Percentiles rank a stretch among this genome's conserved stretches.
Evolutionary conservation across 2,797 vertebrate species (phyloP).

Genomic region (Scyliorhinus canicula): DNA sequence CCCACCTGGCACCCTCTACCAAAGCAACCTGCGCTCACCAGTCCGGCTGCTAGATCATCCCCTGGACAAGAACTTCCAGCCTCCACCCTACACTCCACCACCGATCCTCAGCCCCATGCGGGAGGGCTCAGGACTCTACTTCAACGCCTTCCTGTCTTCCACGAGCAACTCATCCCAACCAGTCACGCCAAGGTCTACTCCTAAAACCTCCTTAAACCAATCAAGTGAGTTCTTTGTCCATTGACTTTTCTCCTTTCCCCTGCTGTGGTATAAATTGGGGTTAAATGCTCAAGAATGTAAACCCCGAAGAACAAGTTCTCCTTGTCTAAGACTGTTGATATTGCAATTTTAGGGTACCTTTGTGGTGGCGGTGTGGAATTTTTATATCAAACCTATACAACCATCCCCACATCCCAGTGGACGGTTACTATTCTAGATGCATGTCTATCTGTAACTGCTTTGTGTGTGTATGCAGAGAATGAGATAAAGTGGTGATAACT

Average conservation of each 20-base stretch:
- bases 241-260: neutral
- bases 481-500: neutral
- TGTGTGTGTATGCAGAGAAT: neutral
- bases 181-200: slow-evolving; percentile 83
- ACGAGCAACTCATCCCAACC: slow-evolving; percentile 70
- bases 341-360: neutral
- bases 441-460: neutral
- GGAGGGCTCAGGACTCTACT: slow-evolving; percentile 93
- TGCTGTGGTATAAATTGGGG: neutral
- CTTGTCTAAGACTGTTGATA: too few species aligned
- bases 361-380: neutral
- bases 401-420: neutral
- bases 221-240: slow-evolving; percentile 72
- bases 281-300: neutral
- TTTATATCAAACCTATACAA: neutral
- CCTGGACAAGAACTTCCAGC: slow-evolving; percentile 65
- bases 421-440: neutral
- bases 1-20: slow-evolving; percentile 86
- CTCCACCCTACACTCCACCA: slow-evolving; percentile 92
- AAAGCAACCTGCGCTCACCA: slow-evolving; percentile 93
- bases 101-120: slow-evolving; percentile 96
- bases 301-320: neutral
- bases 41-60: slow-evolving; percentile 81
- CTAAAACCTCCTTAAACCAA: slow-evolving; percentile 77
- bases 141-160: slow-evolving; percentile 86